Evolutionary conservation across 1,140 invertebrate species (phyloP), one percentile per base, ranked within the genome.

Genomic region (Lepidotrigona ventralis): DNA sequence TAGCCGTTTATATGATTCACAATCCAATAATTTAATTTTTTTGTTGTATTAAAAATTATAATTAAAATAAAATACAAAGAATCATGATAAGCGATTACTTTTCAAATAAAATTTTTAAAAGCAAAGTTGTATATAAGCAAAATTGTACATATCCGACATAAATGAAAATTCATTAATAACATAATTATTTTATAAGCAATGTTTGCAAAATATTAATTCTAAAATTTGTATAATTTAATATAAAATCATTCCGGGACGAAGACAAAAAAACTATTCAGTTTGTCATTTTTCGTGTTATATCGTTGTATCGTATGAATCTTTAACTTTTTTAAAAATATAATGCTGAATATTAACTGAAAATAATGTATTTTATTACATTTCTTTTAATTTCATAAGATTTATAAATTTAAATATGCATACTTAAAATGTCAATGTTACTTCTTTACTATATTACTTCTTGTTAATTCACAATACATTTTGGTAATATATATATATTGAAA

Each of bases 301-400:
- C 75, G 75, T 83, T 83, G 75, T 83, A 76, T 83, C 26, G 39
- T 46, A 46, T 53, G 64, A 76, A 29, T 81, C 1, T 46, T 68
- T 56, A 29, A 73, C 23, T 81, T 46, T 19, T 46, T 19, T 68
- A 46, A 46, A 82, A 77, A n/a, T 53, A 78, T 70, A 83, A 23
- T 54, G 19, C 71, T 53, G 11, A 9, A 53, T 29, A 56, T 23
- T 69, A 82, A 82, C 69, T 60, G n/a, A 53, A 58, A 58, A 17
- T 15, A 17, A 70, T 17, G 23, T 33, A 75, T 68, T 68, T 76
- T 14, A 53, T 74, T 74, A 74, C 4, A 58, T 51, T 11, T 58
- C 29, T 69, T 15, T 53, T 19, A 77, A 51, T 46, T 14, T 58
- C n/a, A 2, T 15, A 12, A 51, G 19, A 6, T 33, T 56, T 1